Base-by-base conservation (phyloP, 2,888 invertebrate species). In the Coleophora deauratella region DNA sequence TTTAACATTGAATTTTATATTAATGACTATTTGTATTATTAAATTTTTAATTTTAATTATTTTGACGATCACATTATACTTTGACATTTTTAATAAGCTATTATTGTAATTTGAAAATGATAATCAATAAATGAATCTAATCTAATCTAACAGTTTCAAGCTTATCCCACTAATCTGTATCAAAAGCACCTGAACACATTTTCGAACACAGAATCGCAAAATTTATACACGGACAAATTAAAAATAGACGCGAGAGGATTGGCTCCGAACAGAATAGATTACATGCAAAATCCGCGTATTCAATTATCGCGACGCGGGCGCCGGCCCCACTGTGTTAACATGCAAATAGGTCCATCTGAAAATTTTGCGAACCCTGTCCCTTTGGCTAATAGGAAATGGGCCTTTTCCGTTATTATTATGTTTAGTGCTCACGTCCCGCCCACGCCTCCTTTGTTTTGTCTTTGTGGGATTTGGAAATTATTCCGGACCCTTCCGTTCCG, bases 271-370 rank as follows among this genome's bases (percentile, higher is more conserved):
- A 48, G 62, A 66, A 66, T 65, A 62, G 65, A 69, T 72, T 72
- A 70, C 69, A 65, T 55, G 49, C 55, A 59, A 66, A 62, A 58
- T 55, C 57, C 54, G 60, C 59, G 59, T 61, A 73, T 77, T 79
- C 75, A 77, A 79, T 78, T 75, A 77, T 67, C 58, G 58, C 57
- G 66, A 70, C 69, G 70, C 68, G 57, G 57, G 36, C 47, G 46
- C 51, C 68, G 57, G 57, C 35, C 47, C 46, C 51, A 43, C 52
- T 56, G 62, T 68, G 77, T 79, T 78, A 76, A 75, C 77, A 81
- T 81, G 79, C 66, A 80, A 81, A 81, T 81, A 73, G 68, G 64
- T 54, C 65, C 67, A 64, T 69, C 71, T 65, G 66, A 71, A 76
- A 70, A 68, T 73, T 72, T 66, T 58, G 67, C 59, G 68, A 65